Percentiles rank a stretch among this genome's conserved stretches.
These are phyloP conservation scores for Conus ventricosus DNA, from an alignment of 1,140 invertebrate genomes.

Conservation along the genomic window DNA sequence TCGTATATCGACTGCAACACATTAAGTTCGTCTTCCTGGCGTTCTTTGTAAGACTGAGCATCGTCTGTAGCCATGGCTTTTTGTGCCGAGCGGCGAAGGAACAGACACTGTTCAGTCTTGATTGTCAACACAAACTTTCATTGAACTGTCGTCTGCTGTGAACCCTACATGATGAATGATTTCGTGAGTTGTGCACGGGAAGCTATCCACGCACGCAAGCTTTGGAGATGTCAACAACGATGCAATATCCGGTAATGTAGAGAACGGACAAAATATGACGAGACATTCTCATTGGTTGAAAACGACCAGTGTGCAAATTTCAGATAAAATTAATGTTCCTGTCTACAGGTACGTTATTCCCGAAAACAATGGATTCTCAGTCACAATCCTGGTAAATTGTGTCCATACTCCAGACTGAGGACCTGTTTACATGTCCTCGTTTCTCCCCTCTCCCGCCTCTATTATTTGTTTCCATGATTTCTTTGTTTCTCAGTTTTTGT, in stretches of 20 bases:
- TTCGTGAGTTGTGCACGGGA: not conserved
- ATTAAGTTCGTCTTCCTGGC: conserved; percentile 12
- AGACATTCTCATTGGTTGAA: not conserved
- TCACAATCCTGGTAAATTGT: not conserved
- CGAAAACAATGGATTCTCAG: not conserved
- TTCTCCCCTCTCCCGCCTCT: no score
- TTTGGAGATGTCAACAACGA: not conserved
- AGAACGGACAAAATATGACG: not conserved
- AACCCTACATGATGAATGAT: not conserved
- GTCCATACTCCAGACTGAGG: not conserved
- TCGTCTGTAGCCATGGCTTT: not conserved
- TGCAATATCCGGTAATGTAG: not conserved
- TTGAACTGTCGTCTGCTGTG: not conserved
- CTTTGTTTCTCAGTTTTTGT: no score
- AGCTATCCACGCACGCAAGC: not conserved
- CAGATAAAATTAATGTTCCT: not conserved
- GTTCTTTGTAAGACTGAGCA: not conserved
- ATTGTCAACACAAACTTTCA: not conserved
- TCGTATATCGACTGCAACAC: conserved; percentile 6
- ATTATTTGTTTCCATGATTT: no score
- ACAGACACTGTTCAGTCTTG: not conserved
- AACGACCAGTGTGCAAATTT: not conserved
- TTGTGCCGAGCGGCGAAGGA: not conserved
- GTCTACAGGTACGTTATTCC: not conserved
- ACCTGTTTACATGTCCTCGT: not conserved